Conservation (phyloP, 1,140 invertebrate genomes). For the Rhagoletis pomonella region DNA sequence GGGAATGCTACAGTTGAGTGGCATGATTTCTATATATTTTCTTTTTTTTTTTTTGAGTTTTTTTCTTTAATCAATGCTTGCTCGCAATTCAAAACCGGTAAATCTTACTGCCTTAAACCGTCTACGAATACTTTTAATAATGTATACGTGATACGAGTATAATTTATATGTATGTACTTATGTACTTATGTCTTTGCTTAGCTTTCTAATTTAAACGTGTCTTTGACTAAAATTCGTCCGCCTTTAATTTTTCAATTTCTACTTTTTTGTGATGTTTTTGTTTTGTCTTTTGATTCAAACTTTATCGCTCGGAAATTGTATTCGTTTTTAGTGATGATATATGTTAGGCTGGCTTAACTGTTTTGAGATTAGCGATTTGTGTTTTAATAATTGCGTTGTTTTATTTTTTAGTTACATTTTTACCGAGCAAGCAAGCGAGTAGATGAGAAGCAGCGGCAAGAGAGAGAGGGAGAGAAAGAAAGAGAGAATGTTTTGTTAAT, state of each 20-base stretch:
- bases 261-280: conserved; percentile 8
- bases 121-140: background rate
- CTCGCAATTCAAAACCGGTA: conserved; percentile 30
- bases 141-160: conserved; percentile 29
- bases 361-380: conserved; percentile 29
- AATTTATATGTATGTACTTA: too few species aligned
- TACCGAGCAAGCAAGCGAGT: conserved; percentile 27
- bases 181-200: conserved; percentile 32
- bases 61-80: background rate
- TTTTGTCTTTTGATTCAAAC: background rate
- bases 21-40: background rate
- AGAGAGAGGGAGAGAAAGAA: conserved; percentile 29
- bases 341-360: conserved; percentile 64
- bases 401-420: conserved; percentile 41
- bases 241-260: conserved; percentile 31
- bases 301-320: conserved; percentile 54
- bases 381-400: conserved; percentile 9
- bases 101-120: conserved; percentile 2
- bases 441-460: background rate
- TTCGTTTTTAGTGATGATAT: conserved; percentile 62
- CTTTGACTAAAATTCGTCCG: conserved; percentile 23
- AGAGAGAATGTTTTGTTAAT: conserved; percentile 49
- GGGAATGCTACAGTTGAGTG: conserved; percentile 7
- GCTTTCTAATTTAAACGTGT: conserved; percentile 23
- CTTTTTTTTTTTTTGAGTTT: background rate